Evolutionary conservation across 2,113 vertebrate genomes (phyloP), one percentile per base, ranked within the genome.

Genomic region (Melospiza georgiana): DNA sequence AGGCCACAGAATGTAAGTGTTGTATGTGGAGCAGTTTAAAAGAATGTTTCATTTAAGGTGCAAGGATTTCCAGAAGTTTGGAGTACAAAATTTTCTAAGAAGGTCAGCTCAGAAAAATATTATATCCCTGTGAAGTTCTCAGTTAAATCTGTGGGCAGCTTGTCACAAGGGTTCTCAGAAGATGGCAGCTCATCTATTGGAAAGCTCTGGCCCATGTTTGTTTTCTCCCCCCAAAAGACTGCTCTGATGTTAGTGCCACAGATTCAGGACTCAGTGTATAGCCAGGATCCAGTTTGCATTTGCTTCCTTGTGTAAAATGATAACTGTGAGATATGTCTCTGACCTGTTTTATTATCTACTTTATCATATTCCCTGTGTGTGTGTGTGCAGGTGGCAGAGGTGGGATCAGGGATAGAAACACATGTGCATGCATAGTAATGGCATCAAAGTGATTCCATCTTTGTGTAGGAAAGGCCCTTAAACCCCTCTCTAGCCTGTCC

Each of bases 291-390:
- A 18, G 31, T 1, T 5, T 52, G 30, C 3, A 1, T 51, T 79
- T 0, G 0, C 28, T 49, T 67, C 51, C 2, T 1, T n/a, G 11
- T 76, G 49, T 72, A 55, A 44, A 20, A 33, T 25, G 58, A 2
- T 8, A 68, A 35, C 58, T 83, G 14, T 82, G 84, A 72, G 25
- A 72, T 20, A 51, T 52, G 48, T 61, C 31, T 59, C 54, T 89
- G 28, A 62, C 27, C n/a, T 58, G 46, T 44, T 61, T 85, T 73
- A 16, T 30, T 25, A 72, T 63, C 16, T 49, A 13, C 72, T 57
- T 61, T n/a, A 49, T 41, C 39, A 10, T 17, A 54, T 76, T 21
- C 41, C 20, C 15, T 55, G 5, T 52, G 15, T 23, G 15, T 23
- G 17, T 43, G 33, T 39, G 25, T 51, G 37, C 43, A 61, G 46